phyloP scores from a whole-genome alignment of 2,888 invertebrate genomes.

The Rhogogaster chlorosoma region DNA sequence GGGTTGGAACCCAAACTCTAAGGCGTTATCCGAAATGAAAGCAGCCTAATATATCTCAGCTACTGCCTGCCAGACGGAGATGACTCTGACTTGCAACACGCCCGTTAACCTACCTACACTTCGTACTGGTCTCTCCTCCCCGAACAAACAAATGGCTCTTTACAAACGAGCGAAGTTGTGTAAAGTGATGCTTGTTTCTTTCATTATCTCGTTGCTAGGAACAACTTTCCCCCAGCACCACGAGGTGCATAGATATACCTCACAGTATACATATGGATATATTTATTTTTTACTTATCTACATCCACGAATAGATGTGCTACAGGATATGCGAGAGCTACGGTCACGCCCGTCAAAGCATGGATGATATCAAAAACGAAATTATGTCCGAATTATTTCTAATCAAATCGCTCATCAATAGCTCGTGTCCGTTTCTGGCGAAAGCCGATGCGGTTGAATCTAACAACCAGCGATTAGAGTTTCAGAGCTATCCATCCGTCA shows the following conservation, averaged over 20 bases:
- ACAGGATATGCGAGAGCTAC: background rate
- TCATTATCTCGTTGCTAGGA: slow-evolving; percentile 65
- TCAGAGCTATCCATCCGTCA: background rate
- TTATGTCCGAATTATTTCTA: background rate
- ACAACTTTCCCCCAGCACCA: slow-evolving; percentile 37
- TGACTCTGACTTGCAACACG: slow-evolving; percentile 48
- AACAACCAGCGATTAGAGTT: background rate
- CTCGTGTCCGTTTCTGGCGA: background rate
- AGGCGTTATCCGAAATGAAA: slow-evolving; percentile 48
- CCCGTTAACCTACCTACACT: slow-evolving; percentile 43
- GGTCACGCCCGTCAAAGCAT: background rate
- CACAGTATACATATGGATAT: background rate
- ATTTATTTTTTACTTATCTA: background rate
- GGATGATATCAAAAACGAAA: background rate
- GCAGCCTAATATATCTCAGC: slow-evolving; percentile 48
- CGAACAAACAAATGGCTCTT: slow-evolving; percentile 70
- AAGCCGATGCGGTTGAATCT: slow-evolving; percentile 6
- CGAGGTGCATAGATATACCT: background rate
- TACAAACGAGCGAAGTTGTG: slow-evolving; percentile 73
- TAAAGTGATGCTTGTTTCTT: slow-evolving; percentile 65
- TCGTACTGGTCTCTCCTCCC: slow-evolving; percentile 56
- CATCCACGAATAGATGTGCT: slow-evolving; percentile 4
- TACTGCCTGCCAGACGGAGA: slow-evolving; percentile 28
- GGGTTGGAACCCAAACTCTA: slow-evolving; percentile 32
- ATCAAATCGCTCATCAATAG: background rate